Base-by-base conservation (phyloP, 1,140 invertebrate genomes). In the Nixonia krombeini region DNA sequence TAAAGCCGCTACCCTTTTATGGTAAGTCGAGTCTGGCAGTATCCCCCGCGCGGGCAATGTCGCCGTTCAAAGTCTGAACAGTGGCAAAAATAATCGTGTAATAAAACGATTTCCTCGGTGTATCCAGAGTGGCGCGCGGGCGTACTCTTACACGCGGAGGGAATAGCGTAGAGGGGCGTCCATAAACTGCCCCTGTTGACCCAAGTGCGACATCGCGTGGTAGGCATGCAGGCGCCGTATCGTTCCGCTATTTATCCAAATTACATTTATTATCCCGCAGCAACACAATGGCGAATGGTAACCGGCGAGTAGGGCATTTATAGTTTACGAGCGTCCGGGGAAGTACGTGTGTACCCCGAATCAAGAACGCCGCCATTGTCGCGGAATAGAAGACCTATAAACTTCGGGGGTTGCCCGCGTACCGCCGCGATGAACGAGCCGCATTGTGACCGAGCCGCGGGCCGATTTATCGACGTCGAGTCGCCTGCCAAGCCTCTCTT, bases 291-390 rank as follows among this genome's bases (percentile, higher is more conserved):
- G 74, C 70, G 67, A 73, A 73, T 74, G 66, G 52, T 71, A 72
- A 57, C 53, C 46, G 56, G 62, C 64, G 59, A 29, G 37, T 40
- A 49, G 52, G 18, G 37, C 71, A 56, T 70, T 72, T 73, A 59
- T 75, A 65, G 72, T 78, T 80, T 78, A 79, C 67, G 78, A 78
- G 78, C 70, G 64, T 33, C 67, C 41, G 59, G 69, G 72, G 70
- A 61, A 50, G 50, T 63, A 62, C 65, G 65, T 21, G 41, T 6
- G 41, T 13, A 26, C 25, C 16, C 10, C 5, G 18, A 28, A 12
- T 13, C 10, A 12, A 26, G 18, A 25, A 12, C 13, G 25, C 59
- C 55, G 46, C 49, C n/a, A n/a, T n/a, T n/a, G n/a, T n/a, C n/a
- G n/a, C n/a, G n/a, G n/a, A n/a, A n/a, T n/a, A n/a, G 28, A 68